Evolutionary conservation across 2,888 invertebrate genomes (phyloP), one percentile per base, ranked within the genome.

Genomic region (Melipona bicolor): DNA sequence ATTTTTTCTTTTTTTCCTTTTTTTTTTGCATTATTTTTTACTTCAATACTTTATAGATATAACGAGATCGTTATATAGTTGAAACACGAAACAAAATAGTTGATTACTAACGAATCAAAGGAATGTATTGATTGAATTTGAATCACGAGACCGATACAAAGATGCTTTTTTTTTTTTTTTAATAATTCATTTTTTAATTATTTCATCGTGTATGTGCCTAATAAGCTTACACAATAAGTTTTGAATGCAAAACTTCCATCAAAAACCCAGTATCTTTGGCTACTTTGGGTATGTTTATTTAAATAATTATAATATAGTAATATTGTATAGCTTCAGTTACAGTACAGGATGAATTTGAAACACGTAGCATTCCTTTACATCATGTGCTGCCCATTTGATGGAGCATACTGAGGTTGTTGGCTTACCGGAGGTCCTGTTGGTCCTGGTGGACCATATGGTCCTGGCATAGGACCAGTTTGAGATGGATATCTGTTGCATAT

Each of bases 321-420:
- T 93, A 92, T 91, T 91, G 84, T 92, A 93, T 91, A 93, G 86
- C 88, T 90, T 87, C 89, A 88, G 87, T 89, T 88, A 91, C 87
- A 90, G 88, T 91, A 91, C 87, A 91, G 81, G 81, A 77, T 88
- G 85, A 88, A 61, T 85, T 82, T 77, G 72, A 72, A 82, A 84
- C 85, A 80, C 62, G 79, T 77, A 82, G 70, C 67, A 78, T 85
- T 81, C 78, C 71, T 90, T 93, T 91, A 94, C 93, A 94, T 93
- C 92, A 94, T 93, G 78, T 92, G 94, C 82, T 94, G 94, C 76
- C 93, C 92, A 72, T 92, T 94, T n/a, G 92, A 88, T 76, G 94
- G 91, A 79, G 92, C 91, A 82, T 93, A 94, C 83, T 93, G 93
- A 50, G 92, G 85, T 87, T 91, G 93, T 80, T 93, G 94, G 79